These are phyloP conservation scores for Pteria penguin DNA, from an alignment of 2,888 invertebrate species.

Conservation along the genomic window DNA sequence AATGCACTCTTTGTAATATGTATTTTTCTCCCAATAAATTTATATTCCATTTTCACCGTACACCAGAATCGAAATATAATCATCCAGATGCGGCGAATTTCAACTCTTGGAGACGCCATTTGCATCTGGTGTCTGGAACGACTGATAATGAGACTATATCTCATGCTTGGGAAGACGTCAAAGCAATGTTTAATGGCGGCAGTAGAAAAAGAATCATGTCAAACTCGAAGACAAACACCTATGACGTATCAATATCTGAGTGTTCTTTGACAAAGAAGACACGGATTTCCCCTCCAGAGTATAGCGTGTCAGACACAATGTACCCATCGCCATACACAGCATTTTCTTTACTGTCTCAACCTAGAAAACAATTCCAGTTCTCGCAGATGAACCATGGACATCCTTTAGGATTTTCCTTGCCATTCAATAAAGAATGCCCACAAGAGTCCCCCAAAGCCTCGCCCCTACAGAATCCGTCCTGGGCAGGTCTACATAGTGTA, in stretches of 20 bases:
- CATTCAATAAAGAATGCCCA: slow-evolving; percentile 49
- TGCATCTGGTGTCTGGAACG: slow-evolving; percentile 87
- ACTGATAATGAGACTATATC: slow-evolving; percentile 76
- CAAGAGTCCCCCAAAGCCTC: slow-evolving; percentile 44
- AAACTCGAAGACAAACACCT: slow-evolving; percentile 11
- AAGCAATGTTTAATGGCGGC: slow-evolving; percentile 99
- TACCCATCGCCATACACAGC: slow-evolving; percentile 57
- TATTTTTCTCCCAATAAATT: slow-evolving; percentile 99
- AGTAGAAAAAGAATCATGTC: slow-evolving; percentile 86
- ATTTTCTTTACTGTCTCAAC: slow-evolving; percentile 59
- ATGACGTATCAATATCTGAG: slow-evolving; percentile 1
- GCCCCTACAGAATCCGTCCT: slow-evolving; percentile 15
- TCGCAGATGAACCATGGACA: slow-evolving; percentile 49
- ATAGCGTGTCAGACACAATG: slow-evolving; percentile 44
- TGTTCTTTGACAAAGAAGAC: slow-evolving; percentile 47
- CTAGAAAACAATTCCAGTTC: slow-evolving; percentile 58
- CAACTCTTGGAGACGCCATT: slow-evolving; percentile 98
- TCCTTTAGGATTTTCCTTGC: slow-evolving; percentile 54
- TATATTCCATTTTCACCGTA: slow-evolving; percentile 95
- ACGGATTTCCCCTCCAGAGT: slow-evolving; percentile 42
- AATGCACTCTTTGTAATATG: slow-evolving; percentile 94
- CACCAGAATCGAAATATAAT: slow-evolving; percentile 85
- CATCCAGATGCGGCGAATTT: slow-evolving; percentile 99
- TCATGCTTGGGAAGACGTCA: slow-evolving; percentile 97
- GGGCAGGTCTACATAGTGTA: slow-evolving; percentile 37